Evolutionary conservation across 1,140 invertebrate species (phyloP).

Genomic region (Planococcus citri): DNA sequence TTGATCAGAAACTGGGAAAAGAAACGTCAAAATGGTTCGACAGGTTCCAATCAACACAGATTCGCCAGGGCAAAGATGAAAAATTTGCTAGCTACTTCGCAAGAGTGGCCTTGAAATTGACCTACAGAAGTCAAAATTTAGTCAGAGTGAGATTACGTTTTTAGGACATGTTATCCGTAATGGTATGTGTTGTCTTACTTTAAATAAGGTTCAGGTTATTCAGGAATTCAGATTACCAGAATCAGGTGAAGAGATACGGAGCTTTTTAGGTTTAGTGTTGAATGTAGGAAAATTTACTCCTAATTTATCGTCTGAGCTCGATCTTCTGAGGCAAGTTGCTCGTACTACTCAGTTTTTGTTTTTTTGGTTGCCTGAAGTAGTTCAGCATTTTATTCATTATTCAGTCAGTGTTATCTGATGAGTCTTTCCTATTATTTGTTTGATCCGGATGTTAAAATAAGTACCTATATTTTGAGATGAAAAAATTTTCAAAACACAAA

Average conservation of each 20-base stretch:
- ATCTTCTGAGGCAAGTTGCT: not conserved
- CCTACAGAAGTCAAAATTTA: not conserved
- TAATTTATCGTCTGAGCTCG: not conserved
- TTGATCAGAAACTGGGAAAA: no score
- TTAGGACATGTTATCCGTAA: not conserved
- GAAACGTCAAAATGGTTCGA: no score
- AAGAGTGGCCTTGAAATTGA: not conserved
- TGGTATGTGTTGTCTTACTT: not conserved
- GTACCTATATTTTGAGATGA: no score
- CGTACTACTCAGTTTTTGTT: not conserved
- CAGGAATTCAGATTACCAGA: not conserved
- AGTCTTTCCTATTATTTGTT: not conserved
- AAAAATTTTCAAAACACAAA: no score
- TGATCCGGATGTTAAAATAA: no score
- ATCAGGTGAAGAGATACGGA: not conserved
- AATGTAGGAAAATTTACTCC: constrained; percentile 4
- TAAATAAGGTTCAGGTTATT: not conserved
- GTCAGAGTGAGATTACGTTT: not conserved
- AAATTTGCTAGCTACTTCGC: not conserved
- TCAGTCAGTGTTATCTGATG: not conserved
- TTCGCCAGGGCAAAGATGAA: no score
- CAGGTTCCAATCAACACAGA: no score
- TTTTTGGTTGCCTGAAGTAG: not conserved
- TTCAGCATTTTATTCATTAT: not conserved
- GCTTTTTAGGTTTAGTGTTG: not conserved